Evolutionary conservation across 2,888 invertebrate genomes (phyloP).

Genomic region (Drosophila meridionalis): DNA sequence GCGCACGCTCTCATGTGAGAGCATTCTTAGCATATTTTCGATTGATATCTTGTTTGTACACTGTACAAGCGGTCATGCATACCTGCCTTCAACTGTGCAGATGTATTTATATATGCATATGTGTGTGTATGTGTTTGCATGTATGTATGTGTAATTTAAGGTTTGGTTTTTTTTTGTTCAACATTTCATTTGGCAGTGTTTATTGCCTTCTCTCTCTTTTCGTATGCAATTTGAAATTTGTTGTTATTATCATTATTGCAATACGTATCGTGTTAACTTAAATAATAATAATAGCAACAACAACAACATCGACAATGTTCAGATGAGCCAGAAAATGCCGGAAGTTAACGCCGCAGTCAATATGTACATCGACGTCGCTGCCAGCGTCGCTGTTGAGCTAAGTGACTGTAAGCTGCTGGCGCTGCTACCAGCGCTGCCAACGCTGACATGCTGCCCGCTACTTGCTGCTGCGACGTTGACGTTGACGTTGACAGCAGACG

Average conservation of each 20-base stretch:
- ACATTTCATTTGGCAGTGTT: slow-evolving; percentile 25
- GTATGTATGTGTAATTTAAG: background rate
- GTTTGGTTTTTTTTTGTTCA: slow-evolving; percentile 27
- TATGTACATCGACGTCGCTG: slow-evolving; percentile 41
- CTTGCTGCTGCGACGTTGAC: slow-evolving; percentile 17
- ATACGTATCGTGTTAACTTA: slow-evolving; percentile 56
- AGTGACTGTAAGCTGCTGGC: slow-evolving; percentile 24
- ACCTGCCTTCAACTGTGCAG: slow-evolving; percentile 1
- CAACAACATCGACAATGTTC: slow-evolving; percentile 24
- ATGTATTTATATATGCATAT: background rate
- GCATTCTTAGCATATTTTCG: slow-evolving; percentile 70
- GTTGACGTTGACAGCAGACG: slow-evolving; percentile 44
- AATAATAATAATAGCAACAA: slow-evolving; percentile 29
- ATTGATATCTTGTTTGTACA: slow-evolving; percentile 53
- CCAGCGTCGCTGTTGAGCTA: slow-evolving; percentile 31
- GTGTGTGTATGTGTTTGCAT: background rate
- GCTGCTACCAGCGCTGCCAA: slow-evolving; percentile 7
- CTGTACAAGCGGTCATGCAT: slow-evolving; percentile 13
- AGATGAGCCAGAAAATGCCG: slow-evolving; percentile 74
- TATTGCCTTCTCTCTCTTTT: slow-evolving; percentile 19
- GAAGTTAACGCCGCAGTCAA: slow-evolving; percentile 63
- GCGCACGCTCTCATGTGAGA: slow-evolving; percentile 12
- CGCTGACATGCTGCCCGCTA: slow-evolving; percentile 7
- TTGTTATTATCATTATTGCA: slow-evolving; percentile 47
- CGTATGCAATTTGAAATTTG: slow-evolving; percentile 28